Evolutionary conservation across 2,113 vertebrate genomes (phyloP), one percentile per base, ranked within the genome.

Genomic region (Nesospiza acunhae): DNA sequence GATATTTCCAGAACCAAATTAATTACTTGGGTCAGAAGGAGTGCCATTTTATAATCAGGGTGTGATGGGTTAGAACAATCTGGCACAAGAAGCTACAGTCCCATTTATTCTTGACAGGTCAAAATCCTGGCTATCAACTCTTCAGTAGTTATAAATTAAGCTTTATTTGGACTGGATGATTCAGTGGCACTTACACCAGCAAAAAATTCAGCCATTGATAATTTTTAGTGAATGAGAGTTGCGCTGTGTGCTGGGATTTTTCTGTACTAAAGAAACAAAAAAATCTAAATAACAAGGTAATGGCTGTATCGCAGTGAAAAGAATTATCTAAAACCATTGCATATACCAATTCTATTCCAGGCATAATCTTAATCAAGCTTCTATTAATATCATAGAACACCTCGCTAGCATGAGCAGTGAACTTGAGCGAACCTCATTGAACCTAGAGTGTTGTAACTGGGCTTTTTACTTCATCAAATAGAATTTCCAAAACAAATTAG

Each of bases 321-420:
- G 93, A 75, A 63, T 85, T 87, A 84, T 64, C 31, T 90, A 27
- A 63, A 93, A 82, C 52, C 73, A 87, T 72, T 92, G 47, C 2
- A 16, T 60, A 81, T 90, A 60, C 44, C 39, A 88, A 27, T 90
- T 90, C 81, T 92, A 47, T 83, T 46, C 37, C 87, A 91, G 96
- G 89, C 49, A 89, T 76, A 95, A 91, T 87, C 88, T 73, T 95
- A 97, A 96, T 93, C 72, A 97, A 97, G 50, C 77, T 10, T 94
- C 90, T 58, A 11, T 68, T 92, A 94, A 93, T 90, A 96, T 90
- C 89, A 94, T 28, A 81, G 80, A 95, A 94, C 39, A 87, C 56
- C 47, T 90, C 94, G 84, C 68, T 93, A 81, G 72, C 60, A 76
- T 74, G 46, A 97, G 85, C 60, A 80, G 75, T 39, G 55, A 94